Conservation (phyloP, 64 coral and sea anemone species). For the Pocillopora damicornis region DNA sequence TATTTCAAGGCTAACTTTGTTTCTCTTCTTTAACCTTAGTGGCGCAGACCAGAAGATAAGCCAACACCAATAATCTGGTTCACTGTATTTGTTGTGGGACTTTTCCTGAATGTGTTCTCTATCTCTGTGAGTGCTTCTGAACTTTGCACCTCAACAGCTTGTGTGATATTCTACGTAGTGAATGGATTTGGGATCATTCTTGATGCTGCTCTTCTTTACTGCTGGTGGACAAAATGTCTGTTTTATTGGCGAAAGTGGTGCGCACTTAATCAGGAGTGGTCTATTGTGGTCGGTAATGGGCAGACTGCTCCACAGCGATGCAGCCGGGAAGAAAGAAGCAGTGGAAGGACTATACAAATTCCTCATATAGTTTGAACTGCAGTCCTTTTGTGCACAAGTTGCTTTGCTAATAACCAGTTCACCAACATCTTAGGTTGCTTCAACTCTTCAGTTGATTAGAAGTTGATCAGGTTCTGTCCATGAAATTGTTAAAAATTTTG, state of each 20-base stretch:
- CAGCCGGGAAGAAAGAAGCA: conserved; percentile 60
- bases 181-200: conserved; percentile 94
- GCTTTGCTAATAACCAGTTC: no score
- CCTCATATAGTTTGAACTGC: conserved; percentile 63
- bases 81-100: conserved; percentile 79
- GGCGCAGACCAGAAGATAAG: conserved; percentile 86
- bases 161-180: conserved; percentile 89
- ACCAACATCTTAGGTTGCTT: no score
- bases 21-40: conserved; percentile 53
- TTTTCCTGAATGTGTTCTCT: conserved; percentile 89
- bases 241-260: conserved; percentile 95
- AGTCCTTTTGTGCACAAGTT: no score
- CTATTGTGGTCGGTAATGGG: conserved; percentile 49
- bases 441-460: no score
- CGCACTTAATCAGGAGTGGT: conserved; percentile 89
- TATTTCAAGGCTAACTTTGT: neutral
- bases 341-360: conserved; percentile 76
- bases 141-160: conserved; percentile 78
- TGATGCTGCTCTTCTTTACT: conserved; percentile 85
- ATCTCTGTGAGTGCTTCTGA: conserved; percentile 92
- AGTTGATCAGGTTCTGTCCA: no score
- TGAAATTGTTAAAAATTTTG: no score
- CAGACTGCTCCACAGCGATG: conserved; percentile 5
- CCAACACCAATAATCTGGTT: conserved; percentile 91
- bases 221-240: conserved; percentile 93